Percentiles rank a stretch among this genome's conserved stretches.
Evolutionary conservation across 2,113 vertebrate genomes (phyloP).

Genomic region (Rallus limicola): DNA sequence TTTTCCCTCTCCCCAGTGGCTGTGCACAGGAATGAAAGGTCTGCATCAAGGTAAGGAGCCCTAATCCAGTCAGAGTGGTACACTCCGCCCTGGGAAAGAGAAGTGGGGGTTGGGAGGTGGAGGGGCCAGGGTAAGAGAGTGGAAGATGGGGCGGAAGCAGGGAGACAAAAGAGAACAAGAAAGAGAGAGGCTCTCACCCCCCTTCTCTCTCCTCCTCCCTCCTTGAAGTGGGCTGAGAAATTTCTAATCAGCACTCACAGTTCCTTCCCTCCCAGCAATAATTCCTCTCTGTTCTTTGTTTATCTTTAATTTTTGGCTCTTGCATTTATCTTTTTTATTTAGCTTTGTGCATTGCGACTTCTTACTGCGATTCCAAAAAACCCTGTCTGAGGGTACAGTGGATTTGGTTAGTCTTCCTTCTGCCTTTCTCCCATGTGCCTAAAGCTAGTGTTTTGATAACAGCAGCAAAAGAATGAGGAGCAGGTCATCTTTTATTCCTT

Average conservation of each 20-base stretch:
- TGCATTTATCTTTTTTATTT: conserved; percentile 47
- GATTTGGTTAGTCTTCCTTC: background rate
- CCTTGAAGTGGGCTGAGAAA: conserved; percentile 53
- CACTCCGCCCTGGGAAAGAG: conserved; percentile 16
- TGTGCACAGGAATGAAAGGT: conserved; percentile 38
- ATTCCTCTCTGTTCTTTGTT: conserved; percentile 53
- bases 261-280: conserved; percentile 13
- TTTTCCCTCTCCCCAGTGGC: conserved; percentile 20
- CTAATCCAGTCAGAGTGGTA: conserved; percentile 33
- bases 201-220: background rate
- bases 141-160: conserved; percentile 39
- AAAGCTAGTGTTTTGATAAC: conserved; percentile 38
- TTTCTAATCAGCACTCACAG: conserved; percentile 62
- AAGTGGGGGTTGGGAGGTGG: conserved; percentile 40
- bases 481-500: conserved; percentile 7
- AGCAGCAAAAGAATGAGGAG: conserved; percentile 31
- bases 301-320: conserved; percentile 52
- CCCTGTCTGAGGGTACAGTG: background rate
- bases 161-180: conserved; percentile 25
- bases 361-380: conserved; percentile 22
- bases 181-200: background rate
- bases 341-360: conserved; percentile 49
- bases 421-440: background rate
- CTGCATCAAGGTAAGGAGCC: conserved; percentile 49
- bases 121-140: conserved; percentile 40